Conservation (phyloP, 2,113 vertebrate genomes). For the Struthidea cinerea region DNA sequence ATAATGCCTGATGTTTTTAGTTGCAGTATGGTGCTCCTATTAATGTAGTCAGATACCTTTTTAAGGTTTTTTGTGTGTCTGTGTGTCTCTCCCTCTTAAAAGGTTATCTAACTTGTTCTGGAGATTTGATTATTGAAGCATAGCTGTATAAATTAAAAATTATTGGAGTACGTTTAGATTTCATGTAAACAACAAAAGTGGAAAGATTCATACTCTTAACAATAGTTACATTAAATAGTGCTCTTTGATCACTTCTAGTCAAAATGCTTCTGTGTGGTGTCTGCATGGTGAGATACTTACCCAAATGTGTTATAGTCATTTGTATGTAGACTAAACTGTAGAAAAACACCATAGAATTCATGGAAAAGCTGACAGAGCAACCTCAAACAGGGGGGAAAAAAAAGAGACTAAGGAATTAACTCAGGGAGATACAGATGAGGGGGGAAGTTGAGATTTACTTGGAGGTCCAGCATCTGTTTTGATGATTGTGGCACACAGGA, state of each 20-base stretch:
- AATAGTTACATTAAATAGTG: not conserved
- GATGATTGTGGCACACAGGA: not conserved
- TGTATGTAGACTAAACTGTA: not conserved
- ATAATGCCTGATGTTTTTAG: not conserved
- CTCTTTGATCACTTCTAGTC: not conserved
- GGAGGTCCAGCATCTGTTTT: slow-evolving; percentile 17
- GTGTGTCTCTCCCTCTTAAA: not conserved
- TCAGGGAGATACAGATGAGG: not conserved
- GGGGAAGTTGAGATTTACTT: not conserved
- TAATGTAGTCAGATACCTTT: not conserved
- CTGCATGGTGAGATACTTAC: not conserved
- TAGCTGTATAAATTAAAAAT: not conserved
- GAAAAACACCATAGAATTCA: not conserved
- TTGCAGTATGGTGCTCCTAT: not conserved
- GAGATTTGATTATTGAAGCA: not conserved
- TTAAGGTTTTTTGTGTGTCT: not conserved
- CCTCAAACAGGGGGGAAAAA: not conserved
- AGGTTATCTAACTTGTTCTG: not conserved
- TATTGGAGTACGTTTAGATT: not conserved
- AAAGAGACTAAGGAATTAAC: not conserved
- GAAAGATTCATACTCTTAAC: not conserved
- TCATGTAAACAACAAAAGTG: not conserved
- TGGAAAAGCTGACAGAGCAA: not conserved
- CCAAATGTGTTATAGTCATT: not conserved
- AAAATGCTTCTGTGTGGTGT: not conserved